Evolutionary conservation across 2,888 invertebrate genomes (phyloP), one percentile per base, ranked within the genome.

Genomic region (Polymixis lichenea): DNA sequence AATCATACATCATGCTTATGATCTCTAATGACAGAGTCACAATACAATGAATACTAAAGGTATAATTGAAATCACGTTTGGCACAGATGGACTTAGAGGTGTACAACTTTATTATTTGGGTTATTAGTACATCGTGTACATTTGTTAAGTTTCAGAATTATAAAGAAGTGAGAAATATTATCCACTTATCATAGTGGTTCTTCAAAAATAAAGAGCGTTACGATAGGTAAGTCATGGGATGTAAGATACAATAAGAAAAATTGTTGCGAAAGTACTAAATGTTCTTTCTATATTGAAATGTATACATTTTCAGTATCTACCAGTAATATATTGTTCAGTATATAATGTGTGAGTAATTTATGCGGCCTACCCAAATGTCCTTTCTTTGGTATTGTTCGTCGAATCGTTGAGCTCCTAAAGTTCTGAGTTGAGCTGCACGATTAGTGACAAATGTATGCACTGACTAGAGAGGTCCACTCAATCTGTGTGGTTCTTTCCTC

Each of bases 31-130:
- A 60, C 75, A 62, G 43, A 43, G 56, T 38, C 62, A 75, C 53
- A 79, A 62, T 58, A 81, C 81, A 81, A 80, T 84, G 75, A 82
- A 70, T 43, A 58, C 69, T 73, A 58, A 86, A 69, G 51, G 75
- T 70, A 51, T 67, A 51, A 84, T 84, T 82, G 85, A 84, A 70
- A 82, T 75, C 85, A 81, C 66, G 70, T 69, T 69, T 84, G 80
- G 55, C 73, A 75, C 43, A 25, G 66, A 70, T 84, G 58, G 60
- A 46, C 9, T 58, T 58, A 15, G 32, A 78, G 13, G 15, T 49
- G 25, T 62, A 65, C 55, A 60, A 32, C 19, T 53, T 62, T 32
- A 43, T 84, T 67, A 80, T 81, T 70, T 73, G 3, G 84, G 80
- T 84, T 80, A 68, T 73, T 72, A 32, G 80, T 68, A 51, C 84